phyloP scores from a whole-genome alignment of 2,888 invertebrate species.

The Caenorhabditis virilis region DNA sequence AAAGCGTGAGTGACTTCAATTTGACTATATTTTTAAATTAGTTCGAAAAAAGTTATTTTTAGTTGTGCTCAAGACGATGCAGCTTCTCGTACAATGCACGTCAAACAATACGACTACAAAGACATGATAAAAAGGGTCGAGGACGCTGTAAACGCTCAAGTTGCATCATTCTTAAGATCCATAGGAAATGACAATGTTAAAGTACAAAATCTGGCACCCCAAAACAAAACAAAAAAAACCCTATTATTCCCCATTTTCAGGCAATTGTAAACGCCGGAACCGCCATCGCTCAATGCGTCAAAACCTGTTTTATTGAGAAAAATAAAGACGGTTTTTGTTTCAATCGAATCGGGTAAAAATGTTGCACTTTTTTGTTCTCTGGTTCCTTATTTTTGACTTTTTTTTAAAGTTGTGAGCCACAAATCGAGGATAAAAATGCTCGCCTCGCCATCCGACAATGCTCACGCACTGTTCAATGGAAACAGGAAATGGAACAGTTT shows the following conservation, averaged over 20 bases:
- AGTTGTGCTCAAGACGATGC: constrained; percentile 44
- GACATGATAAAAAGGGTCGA: constrained; percentile 57
- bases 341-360: constrained; percentile 47
- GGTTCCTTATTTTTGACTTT: too few relatives aligned
- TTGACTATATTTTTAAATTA: neutral
- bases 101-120: constrained; percentile 56
- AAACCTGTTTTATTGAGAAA: constrained; percentile 61
- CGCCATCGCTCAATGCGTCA: constrained; percentile 59
- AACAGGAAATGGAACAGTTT: constrained; percentile 55
- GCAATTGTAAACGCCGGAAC: constrained; percentile 52
- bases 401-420: constrained; percentile 55
- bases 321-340: constrained; percentile 62
- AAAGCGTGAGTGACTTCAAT: constrained; percentile 50
- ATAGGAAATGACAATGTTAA: constrained; percentile 47
- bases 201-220: too few relatives aligned
- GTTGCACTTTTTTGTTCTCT: constrained; percentile 1
- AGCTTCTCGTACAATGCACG: constrained; percentile 39
- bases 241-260: constrained; percentile 10
- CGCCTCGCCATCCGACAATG: constrained; percentile 54
- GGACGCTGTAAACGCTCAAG: constrained; percentile 51
- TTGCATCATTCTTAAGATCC: constrained; percentile 48
- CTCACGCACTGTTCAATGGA: constrained; percentile 52
- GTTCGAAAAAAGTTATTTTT: neutral
- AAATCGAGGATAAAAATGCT: constrained; percentile 52
- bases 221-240: too few relatives aligned